phyloP scores from a whole-genome alignment of 2,888 invertebrate species.

The Drosophila peninsularis region DNA sequence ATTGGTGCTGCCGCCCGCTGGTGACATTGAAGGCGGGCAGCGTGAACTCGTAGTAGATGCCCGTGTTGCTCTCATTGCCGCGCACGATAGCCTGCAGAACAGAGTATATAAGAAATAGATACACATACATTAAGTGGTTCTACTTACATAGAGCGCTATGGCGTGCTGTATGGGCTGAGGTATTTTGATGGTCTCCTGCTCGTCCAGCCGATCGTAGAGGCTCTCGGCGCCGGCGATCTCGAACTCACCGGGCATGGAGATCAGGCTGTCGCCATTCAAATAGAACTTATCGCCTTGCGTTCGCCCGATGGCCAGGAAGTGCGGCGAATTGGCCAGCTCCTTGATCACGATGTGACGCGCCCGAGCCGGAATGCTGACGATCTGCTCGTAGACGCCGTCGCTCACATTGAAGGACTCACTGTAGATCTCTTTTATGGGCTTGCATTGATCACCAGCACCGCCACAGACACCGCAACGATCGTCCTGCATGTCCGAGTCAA shows the following conservation, averaged over 20 bases:
- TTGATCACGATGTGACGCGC: conserved; percentile 91
- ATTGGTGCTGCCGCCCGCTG: conserved; percentile 88
- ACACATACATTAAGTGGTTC: neutral
- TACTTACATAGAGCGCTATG: conserved; percentile 91
- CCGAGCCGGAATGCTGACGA: conserved; percentile 90
- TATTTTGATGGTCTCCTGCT: conserved; percentile 92
- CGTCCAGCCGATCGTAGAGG: conserved; percentile 91
- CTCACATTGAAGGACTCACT: conserved; percentile 86
- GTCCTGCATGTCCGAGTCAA: conserved; percentile 91
- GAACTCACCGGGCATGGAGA: conserved; percentile 92
- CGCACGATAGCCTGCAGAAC: conserved; percentile 89
- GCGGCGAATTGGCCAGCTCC: conserved; percentile 91
- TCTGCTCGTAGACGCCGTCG: conserved; percentile 86
- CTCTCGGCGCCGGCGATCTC: conserved; percentile 91
- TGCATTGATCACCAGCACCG: conserved; percentile 92
- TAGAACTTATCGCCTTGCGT: conserved; percentile 88
- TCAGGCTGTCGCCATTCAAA: conserved; percentile 91
- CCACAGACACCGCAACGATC: conserved; percentile 95
- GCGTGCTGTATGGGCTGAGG: conserved; percentile 93
- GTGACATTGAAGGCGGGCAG: conserved; percentile 86
- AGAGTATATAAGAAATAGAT: neutral
- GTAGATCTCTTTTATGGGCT: conserved; percentile 86
- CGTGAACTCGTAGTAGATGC: conserved; percentile 93
- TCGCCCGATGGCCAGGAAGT: conserved; percentile 92
- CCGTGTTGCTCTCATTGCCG: conserved; percentile 90